These are phyloP conservation scores for Clarias gariepinus DNA, from an alignment of 2,113 vertebrate species.

Conservation along the genomic window DNA sequence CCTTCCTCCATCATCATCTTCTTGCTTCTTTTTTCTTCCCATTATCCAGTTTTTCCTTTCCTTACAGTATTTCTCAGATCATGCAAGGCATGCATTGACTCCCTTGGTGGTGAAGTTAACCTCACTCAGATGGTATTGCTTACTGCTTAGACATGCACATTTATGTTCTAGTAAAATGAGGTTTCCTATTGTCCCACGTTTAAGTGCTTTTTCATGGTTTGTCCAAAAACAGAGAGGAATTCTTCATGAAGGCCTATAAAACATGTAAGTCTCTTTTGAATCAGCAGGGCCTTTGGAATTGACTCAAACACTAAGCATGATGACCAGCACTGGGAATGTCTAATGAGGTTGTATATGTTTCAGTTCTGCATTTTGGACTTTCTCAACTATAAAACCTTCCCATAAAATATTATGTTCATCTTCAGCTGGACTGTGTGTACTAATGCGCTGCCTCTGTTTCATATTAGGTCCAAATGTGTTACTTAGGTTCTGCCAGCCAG, in stretches of 20 bases:
- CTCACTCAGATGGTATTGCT: constrained; percentile 36
- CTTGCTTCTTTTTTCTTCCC: neutral
- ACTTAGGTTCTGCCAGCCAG: constrained; percentile 12
- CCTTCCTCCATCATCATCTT: too few species aligned
- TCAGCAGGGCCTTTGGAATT: constrained; percentile 29
- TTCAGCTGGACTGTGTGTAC: constrained; percentile 20
- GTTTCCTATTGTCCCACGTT: constrained; percentile 40
- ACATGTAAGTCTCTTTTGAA: constrained; percentile 38
- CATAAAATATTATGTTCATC: constrained; percentile 42
- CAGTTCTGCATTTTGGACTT: constrained; percentile 36
- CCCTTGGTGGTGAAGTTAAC: constrained; percentile 11
- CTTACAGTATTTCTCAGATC: constrained; percentile 11
- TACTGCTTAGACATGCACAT: constrained; percentile 38
- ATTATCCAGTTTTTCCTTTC: neutral
- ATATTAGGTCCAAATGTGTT: constrained; percentile 27
- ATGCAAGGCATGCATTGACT: neutral
- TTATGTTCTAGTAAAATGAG: constrained; percentile 5
- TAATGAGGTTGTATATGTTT: constrained; percentile 28
- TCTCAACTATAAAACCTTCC: constrained; percentile 36
- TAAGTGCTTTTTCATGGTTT: constrained; percentile 22
- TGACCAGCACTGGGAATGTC: constrained; percentile 31
- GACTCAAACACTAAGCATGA: constrained; percentile 5
- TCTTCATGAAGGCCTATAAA: constrained; percentile 40
- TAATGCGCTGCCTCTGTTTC: constrained; percentile 32
- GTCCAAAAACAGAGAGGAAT: constrained; percentile 34